Base-by-base conservation (phyloP, 2,888 invertebrate species). In the Kryphioiulus occultus region DNA sequence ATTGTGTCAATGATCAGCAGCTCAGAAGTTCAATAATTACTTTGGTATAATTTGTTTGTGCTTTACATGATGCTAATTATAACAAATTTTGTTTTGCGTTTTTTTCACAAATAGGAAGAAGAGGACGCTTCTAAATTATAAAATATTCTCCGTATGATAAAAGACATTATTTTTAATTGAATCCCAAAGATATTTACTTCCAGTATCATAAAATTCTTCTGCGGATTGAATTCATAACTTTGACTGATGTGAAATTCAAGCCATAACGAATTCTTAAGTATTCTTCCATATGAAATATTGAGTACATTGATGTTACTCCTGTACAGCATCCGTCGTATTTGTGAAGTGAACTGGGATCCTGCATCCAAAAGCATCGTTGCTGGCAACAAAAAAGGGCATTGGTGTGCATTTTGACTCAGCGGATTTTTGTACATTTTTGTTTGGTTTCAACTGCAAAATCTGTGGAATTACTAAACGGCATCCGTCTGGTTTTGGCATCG, bases 141-240 rank as follows among this genome's bases (percentile, higher is more conserved):
- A 68, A 68, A 68, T n/a, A 26, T 9, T n/a, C 68, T 68, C 26
- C 68, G 9, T 68, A 26, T 12, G 68, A 68, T 68, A 26, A 68
- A 68, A 68, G 26, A 68, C 26, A 68, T 68, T 68, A 68, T 68
- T 68, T 68, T 68, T 68, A 26, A 68, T 68, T 68, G 26, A 68
- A 68, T 68, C 68, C 68, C 68, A 68, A 68, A 68, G 68, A 68
- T 68, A 68, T 68, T 68, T 68, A 68, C 68, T 68, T 68, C 68
- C 68, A 68, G 68, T 68, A 68, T 68, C 68, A 68, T 26, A 26
- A 68, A 68, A 68, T 26, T 68, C 68, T 68, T 68, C 68, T 68
- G 4, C 68, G 68, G 68, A 68, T 68, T 68, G 68, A 68, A 26
- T 68, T 68, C 68, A 26, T 68, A 26, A 19, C 17, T 68, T 22